Percentiles rank a stretch among this genome's conserved stretches.
These are phyloP conservation scores for Gymnogyps californianus DNA, from an alignment of 2,113 vertebrate genomes.

Conservation along the genomic window DNA sequence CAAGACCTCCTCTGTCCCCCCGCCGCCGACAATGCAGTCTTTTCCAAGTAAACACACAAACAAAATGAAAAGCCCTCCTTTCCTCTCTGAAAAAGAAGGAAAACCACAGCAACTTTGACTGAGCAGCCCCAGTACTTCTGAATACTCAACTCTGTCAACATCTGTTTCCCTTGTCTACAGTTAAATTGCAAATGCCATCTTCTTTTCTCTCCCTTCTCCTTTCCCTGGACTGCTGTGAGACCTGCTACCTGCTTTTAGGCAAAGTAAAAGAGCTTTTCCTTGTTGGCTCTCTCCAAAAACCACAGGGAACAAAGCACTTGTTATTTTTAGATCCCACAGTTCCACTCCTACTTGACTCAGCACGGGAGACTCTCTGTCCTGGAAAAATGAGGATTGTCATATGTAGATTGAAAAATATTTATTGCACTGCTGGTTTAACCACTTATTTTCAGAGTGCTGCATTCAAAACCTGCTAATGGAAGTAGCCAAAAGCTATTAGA, in stretches of 20 bases:
- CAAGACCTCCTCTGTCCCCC: neutral
- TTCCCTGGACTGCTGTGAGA: neutral
- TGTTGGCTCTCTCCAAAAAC: neutral
- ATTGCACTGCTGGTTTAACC: neutral
- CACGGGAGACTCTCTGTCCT: neutral
- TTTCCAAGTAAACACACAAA: neutral
- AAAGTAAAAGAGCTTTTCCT: neutral
- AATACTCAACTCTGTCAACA: neutral
- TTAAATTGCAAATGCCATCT: neutral
- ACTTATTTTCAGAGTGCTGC: neutral
- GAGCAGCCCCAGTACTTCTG: neutral
- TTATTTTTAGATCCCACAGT: neutral
- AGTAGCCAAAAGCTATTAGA: neutral
- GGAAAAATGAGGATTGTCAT: neutral
- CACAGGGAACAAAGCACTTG: neutral
- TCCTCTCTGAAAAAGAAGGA: neutral
- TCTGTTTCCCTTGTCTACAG: neutral
- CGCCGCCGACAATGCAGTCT: fast-evolving
- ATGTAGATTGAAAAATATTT: neutral
- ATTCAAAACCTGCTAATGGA: neutral
- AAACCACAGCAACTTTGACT: neutral
- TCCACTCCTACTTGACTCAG: neutral
- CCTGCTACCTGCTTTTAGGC: neutral
- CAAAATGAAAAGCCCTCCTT: neutral
- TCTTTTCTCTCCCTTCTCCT: neutral